Conservation (phyloP, 2,888 invertebrate species). For the Lissocephala sabroskyi region DNA sequence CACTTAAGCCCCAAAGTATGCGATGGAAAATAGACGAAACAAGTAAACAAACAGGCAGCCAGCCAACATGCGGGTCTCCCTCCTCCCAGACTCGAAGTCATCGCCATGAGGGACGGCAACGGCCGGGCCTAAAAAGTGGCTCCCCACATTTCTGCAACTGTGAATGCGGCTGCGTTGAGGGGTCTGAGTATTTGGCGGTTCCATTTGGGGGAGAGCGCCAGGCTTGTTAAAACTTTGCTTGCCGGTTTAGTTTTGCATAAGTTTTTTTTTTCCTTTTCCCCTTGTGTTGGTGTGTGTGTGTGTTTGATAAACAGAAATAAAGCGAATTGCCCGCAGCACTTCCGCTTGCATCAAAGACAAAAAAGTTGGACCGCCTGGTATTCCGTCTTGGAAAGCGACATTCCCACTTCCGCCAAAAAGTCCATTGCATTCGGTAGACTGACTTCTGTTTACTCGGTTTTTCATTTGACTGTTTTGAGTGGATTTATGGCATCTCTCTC, state of each 20-base stretch:
- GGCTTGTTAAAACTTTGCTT: conserved; percentile 4
- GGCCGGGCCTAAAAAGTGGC: no score
- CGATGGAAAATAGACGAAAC: conserved; percentile 11
- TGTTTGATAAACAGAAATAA: conserved; percentile 8
- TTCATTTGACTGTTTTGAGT: no score
- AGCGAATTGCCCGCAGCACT: conserved; percentile 8
- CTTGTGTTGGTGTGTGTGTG: not conserved
- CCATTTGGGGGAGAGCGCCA: not conserved
- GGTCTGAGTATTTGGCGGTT: not conserved
- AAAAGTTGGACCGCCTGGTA: no score
- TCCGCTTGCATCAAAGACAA: conserved; percentile 11
- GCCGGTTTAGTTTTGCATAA: conserved; percentile 1
- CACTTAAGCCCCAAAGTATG: conserved; percentile 17
- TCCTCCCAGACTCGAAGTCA: no score
- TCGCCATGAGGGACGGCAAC: no score
- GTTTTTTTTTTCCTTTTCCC: conserved; percentile 6
- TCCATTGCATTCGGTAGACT: no score
- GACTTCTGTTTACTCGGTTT: no score
- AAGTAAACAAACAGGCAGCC: not conserved
- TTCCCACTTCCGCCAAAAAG: no score
- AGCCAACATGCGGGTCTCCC: no score
- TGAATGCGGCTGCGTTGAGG: not conserved
- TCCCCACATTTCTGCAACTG: not conserved
- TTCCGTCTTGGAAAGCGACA: no score
- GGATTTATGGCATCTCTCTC: no score